Conservation (phyloP, 2,113 vertebrate genomes). For the Bubo scandiacus region DNA sequence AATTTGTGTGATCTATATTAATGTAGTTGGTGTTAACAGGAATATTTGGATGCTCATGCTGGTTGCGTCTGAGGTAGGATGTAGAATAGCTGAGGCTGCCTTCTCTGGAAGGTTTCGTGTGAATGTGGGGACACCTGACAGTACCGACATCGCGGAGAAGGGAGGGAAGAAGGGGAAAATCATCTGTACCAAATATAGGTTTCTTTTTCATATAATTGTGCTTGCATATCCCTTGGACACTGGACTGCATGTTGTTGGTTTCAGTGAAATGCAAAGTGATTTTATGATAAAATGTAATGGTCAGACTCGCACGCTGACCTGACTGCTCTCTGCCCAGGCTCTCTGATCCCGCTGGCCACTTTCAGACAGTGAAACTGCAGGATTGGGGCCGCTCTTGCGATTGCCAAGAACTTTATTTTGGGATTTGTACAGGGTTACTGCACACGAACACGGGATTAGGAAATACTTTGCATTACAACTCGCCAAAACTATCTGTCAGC, state of each 20-base stretch:
- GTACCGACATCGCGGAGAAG: rapidly evolving
- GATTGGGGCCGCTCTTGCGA: rapidly evolving
- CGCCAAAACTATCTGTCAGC: background rate
- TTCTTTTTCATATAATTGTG: rapidly evolving
- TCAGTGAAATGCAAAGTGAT: rapidly evolving
- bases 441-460: background rate
- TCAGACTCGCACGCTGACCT: rapidly evolving
- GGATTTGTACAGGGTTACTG: rapidly evolving
- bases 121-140: background rate
- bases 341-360: rapidly evolving
- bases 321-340: rapidly evolving
- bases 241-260: rapidly evolving
- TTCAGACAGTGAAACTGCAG: background rate
- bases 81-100: background rate
- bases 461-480: rapidly evolving
- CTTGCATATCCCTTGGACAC: rapidly evolving
- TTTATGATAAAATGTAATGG: background rate
- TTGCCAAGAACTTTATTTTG: background rate
- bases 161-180: background rate
- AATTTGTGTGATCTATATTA: background rate
- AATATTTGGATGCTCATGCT: background rate
- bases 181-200: rapidly evolving
- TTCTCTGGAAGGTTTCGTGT: background rate
- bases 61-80: background rate
- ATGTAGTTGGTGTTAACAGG: background rate